Conservation (phyloP, 2,888 invertebrate species). For the Watsonalla cultraria region DNA sequence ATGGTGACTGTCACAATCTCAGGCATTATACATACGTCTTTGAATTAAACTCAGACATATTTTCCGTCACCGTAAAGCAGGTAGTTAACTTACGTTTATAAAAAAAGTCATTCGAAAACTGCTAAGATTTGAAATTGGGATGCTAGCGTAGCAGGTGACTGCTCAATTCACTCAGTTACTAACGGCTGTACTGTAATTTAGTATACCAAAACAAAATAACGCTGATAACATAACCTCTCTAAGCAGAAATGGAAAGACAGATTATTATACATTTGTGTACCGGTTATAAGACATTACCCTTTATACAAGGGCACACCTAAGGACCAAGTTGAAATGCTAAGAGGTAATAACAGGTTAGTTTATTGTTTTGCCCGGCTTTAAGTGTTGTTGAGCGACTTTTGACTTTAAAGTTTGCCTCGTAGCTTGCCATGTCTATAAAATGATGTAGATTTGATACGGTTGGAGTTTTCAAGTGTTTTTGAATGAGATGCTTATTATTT, state of each 20-base stretch:
- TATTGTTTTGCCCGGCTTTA: conserved; percentile 9
- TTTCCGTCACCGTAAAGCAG: too few relatives aligned
- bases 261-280: conserved; percentile 29
- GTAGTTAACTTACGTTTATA: too few relatives aligned
- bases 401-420: conserved; percentile 1
- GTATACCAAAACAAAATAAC: too few relatives aligned
- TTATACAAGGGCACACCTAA: conserved; percentile 24
- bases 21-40: too few relatives aligned
- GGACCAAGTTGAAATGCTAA: conserved; percentile 26
- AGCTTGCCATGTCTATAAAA: conserved; percentile 7
- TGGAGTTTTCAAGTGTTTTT: not conserved
- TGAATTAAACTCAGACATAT: too few relatives aligned
- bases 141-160: too few relatives aligned
- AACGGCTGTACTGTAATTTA: too few relatives aligned
- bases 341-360: conserved; percentile 26
- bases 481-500: not conserved
- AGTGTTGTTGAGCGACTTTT: conserved; percentile 5
- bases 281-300: conserved; percentile 29
- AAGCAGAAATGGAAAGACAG: conserved; percentile 30
- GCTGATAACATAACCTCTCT: too few relatives aligned
- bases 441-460: conserved; percentile 14
- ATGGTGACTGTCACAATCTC: too few relatives aligned
- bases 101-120: too few relatives aligned
- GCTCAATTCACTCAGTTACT: too few relatives aligned
- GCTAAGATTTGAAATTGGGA: too few relatives aligned